A percentile compares a stretch with the other conserved stretches of the same genome.
phyloP scores from a whole-genome alignment of 30 jellyfish, hydroid and myxozoan genomes.

The Cassiopea andromeda region DNA sequence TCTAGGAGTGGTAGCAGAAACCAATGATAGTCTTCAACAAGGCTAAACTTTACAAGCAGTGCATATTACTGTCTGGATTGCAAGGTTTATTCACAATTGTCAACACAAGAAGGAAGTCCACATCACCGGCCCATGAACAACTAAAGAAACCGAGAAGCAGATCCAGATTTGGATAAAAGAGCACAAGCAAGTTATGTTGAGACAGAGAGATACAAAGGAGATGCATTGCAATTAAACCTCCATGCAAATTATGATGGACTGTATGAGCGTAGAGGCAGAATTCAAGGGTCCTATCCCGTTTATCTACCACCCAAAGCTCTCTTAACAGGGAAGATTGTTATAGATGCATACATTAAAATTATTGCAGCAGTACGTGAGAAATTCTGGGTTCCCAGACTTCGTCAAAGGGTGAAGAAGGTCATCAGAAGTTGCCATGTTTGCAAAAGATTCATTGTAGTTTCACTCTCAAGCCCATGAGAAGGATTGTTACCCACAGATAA shows the following conservation, averaged over 20 bases:
- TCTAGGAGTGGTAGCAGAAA: background rate
- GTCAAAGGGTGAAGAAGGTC: slow-evolving; percentile 9
- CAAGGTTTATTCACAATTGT: background rate
- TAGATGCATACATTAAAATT: background rate
- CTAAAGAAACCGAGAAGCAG: background rate
- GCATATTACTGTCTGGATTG: background rate
- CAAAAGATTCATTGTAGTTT: slow-evolving; percentile 32
- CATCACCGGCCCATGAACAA: background rate
- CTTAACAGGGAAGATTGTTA: slow-evolving; percentile 25
- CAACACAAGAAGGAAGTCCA: background rate
- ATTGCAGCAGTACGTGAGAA: slow-evolving; percentile 24
- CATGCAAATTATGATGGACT: slow-evolving; percentile 13
- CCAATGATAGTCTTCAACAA: background rate
- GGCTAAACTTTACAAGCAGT: no score
- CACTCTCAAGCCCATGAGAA: slow-evolving; percentile 39
- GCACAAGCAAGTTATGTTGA: background rate
- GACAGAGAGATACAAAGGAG: background rate
- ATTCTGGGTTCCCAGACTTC: slow-evolving; percentile 49
- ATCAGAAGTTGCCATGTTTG: slow-evolving; percentile 14
- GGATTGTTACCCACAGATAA: slow-evolving; percentile 61
- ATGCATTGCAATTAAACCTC: background rate
- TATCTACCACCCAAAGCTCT: slow-evolving; percentile 11
- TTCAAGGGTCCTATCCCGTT: slow-evolving; percentile 53
- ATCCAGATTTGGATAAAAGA: background rate
- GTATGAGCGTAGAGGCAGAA: slow-evolving; percentile 26